phyloP scores from a whole-genome alignment of 2,113 vertebrate species.

The Tylochromis polylepis region DNA sequence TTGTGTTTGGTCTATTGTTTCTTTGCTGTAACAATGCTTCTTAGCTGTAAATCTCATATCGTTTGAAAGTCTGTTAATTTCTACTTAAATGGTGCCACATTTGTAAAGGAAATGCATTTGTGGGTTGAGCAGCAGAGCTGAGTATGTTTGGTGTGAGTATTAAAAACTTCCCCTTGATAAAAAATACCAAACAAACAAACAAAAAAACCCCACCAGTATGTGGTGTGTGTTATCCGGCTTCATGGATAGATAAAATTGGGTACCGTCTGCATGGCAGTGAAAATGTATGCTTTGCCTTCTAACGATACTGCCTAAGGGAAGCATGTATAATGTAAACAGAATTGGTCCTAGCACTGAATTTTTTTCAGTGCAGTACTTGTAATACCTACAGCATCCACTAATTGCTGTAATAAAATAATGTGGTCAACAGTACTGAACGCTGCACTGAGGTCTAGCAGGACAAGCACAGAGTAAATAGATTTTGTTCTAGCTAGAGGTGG shows the following conservation, averaged over 20 bases:
- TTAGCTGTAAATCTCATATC: no score
- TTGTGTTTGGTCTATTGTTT: no score
- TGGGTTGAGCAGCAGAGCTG: background rate
- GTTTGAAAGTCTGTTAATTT: background rate
- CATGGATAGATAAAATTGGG: background rate
- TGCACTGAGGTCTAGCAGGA: no score
- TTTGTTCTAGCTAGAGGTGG: no score
- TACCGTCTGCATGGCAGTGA: background rate
- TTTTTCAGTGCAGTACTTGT: no score
- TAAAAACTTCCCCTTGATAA: background rate
- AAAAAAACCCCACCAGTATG: no score
- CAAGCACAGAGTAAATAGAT: no score
- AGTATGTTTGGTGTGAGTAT: background rate
- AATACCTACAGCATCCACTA: no score
- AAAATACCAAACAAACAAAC: background rate
- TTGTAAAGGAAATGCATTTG: background rate
- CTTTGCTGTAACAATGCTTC: no score
- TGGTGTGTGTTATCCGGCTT: background rate
- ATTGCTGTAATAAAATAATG: no score
- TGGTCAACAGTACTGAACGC: no score
- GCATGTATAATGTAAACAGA: background rate
- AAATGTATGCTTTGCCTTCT: background rate
- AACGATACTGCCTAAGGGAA: background rate
- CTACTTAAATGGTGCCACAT: background rate
- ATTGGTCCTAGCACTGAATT: background rate